Conservation (phyloP, 2,888 invertebrate genomes). For the Rhagonycha lutea region DNA sequence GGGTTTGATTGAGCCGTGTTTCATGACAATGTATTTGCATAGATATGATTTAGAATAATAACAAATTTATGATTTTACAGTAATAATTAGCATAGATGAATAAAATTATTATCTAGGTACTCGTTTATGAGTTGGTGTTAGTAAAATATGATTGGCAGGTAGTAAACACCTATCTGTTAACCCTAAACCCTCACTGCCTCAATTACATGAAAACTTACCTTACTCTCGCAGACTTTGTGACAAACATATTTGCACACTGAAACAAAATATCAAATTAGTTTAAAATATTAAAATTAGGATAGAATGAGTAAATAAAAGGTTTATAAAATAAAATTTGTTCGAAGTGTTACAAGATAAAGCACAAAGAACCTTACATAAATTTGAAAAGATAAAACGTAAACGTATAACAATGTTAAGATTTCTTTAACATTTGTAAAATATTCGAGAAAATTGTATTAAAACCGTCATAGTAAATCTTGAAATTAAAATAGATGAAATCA, state of each 20-base stretch:
- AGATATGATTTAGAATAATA: not conserved
- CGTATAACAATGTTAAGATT: not conserved
- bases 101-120: not conserved
- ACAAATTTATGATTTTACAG: not conserved
- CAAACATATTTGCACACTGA: slow-evolving; percentile 83
- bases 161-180: slow-evolving; percentile 63
- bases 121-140: not conserved
- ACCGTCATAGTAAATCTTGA: not conserved
- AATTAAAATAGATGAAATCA: not conserved
- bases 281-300: slow-evolving; percentile 25
- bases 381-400: not conserved
- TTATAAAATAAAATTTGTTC: not conserved
- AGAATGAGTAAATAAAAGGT: not conserved
- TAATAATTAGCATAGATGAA: slow-evolving; percentile 25
- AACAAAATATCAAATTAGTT: slow-evolving; percentile 53
- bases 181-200: slow-evolving; percentile 75
- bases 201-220: slow-evolving; percentile 60
- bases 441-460: not conserved
- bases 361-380: not conserved
- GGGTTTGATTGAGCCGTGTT: too few relatives aligned
- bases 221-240: slow-evolving; percentile 77
- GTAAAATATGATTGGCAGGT: not conserved
- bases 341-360: not conserved
- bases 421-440: not conserved
- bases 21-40: slow-evolving; percentile 23